A percentile compares a stretch with the other conserved stretches of the same genome.
These are phyloP conservation scores for Myathropa florea DNA, from an alignment of 2,888 invertebrate species.

Conservation along the genomic window DNA sequence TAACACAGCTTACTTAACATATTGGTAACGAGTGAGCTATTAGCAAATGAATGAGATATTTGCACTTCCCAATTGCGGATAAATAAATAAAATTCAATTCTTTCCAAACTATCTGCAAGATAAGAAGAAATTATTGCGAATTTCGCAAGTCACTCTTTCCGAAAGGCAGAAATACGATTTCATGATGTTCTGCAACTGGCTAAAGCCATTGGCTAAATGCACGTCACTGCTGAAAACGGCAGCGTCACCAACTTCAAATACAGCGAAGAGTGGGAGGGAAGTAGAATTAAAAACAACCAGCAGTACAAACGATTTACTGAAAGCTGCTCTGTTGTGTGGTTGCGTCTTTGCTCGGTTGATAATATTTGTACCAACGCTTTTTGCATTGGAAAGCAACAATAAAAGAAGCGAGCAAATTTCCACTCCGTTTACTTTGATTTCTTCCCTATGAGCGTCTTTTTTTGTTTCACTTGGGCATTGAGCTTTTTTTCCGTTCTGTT, in stretches of 20 bases:
- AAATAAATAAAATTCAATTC: conserved; percentile 9
- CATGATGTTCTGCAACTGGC: conserved; percentile 26
- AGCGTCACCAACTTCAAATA: conserved; percentile 26
- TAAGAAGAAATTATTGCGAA: conserved; percentile 18
- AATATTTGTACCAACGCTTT: conserved; percentile 13
- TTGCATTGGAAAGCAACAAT: conserved; percentile 35
- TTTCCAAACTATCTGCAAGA: background rate
- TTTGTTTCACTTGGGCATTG: background rate
- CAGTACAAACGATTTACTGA: background rate
- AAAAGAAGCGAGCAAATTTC: conserved; percentile 40
- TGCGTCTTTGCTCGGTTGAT: conserved; percentile 1
- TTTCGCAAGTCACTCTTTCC: background rate
- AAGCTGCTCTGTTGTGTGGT: conserved; percentile 5
- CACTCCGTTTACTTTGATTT: conserved; percentile 54
- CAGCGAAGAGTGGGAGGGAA: background rate
- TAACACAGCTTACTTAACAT: conserved; percentile 43
- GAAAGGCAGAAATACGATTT: background rate
- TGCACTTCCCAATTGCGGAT: conserved; percentile 22
- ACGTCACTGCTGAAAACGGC: conserved; percentile 5
- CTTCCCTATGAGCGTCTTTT: conserved; percentile 11
- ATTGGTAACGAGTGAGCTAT: conserved; percentile 16
- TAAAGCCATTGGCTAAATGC: conserved; percentile 10
- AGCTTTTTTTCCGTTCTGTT: background rate
- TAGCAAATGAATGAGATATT: conserved; percentile 33
- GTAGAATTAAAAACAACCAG: background rate